Percentiles rank a stretch among this genome's conserved stretches.
These are phyloP conservation scores for Charina bottae DNA, from an alignment of 2,113 vertebrate species.

Conservation along the genomic window DNA sequence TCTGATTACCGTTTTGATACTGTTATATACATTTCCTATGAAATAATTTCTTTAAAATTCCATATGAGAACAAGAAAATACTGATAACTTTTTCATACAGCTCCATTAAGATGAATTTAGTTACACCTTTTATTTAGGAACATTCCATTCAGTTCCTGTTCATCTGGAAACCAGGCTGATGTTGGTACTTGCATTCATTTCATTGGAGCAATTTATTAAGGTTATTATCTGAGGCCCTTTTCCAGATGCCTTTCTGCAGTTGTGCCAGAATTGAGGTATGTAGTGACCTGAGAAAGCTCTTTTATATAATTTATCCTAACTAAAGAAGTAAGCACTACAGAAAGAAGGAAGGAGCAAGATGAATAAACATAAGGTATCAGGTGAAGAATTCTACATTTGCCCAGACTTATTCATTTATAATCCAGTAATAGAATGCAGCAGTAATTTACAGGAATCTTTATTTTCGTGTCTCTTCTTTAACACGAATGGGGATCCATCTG, in stretches of 20 bases:
- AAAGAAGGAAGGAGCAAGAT: neutral
- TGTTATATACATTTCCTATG: neutral
- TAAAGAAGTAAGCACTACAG: neutral
- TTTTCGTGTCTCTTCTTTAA: conserved; percentile 90
- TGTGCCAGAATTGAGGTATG: neutral
- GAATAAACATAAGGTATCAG: neutral
- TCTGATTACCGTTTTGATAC: neutral
- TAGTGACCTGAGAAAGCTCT: neutral
- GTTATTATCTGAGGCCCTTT: neutral
- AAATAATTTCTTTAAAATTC: neutral
- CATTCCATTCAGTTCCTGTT: neutral
- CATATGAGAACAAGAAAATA: neutral
- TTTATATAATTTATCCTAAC: neutral
- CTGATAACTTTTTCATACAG: neutral
- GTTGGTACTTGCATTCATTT: neutral
- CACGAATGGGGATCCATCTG: conserved; percentile 87
- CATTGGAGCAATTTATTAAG: neutral
- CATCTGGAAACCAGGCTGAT: neutral
- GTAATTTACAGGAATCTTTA: conserved; percentile 96
- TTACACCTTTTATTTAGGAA: neutral
- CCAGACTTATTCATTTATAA: neutral
- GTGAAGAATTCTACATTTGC: neutral
- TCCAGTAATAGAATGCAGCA: too few species aligned
- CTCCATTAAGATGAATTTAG: neutral
- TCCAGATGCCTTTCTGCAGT: neutral